A percentile compares a stretch with the other conserved stretches of the same genome.
Evolutionary conservation across 2,113 vertebrate genomes (phyloP).

Genomic region (Muntiacus muntjak): DNA sequence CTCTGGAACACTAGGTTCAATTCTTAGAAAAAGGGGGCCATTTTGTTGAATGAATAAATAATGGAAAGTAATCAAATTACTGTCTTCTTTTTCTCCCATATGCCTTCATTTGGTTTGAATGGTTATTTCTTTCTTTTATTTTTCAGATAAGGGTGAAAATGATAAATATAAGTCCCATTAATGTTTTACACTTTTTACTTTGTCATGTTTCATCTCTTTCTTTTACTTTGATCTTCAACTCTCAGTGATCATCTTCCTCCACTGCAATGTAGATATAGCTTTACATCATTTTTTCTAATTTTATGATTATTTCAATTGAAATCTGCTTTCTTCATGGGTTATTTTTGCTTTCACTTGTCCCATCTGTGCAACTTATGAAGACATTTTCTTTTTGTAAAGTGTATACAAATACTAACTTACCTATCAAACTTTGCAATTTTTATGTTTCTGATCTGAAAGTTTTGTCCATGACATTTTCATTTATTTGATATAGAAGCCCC

Average conservation of each 20-base stretch:
- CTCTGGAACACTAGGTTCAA: background rate
- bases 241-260: too few relatives aligned
- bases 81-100: background rate
- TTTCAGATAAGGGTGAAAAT: background rate
- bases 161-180: background rate
- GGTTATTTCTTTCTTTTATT: background rate
- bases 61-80: background rate
- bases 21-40: fast-evolving
- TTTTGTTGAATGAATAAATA: background rate
- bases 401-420: too few relatives aligned
- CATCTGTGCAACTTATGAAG: too few relatives aligned
- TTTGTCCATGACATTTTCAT: too few relatives aligned
- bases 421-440: too few relatives aligned
- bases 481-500: fast-evolving
- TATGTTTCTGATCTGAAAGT: too few relatives aligned
- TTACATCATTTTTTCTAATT: too few relatives aligned
- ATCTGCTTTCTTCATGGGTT: too few relatives aligned
- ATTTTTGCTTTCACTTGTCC: too few relatives aligned
- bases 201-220: too few relatives aligned
- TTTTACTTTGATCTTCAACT: background rate
- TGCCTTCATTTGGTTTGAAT: background rate
- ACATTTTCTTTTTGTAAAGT: fast-evolving
- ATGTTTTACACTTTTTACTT: background rate
- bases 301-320: too few relatives aligned
- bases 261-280: too few relatives aligned